Evolutionary conservation across 2,888 invertebrate genomes (phyloP).

Genomic region (Drosophila mettleri): DNA sequence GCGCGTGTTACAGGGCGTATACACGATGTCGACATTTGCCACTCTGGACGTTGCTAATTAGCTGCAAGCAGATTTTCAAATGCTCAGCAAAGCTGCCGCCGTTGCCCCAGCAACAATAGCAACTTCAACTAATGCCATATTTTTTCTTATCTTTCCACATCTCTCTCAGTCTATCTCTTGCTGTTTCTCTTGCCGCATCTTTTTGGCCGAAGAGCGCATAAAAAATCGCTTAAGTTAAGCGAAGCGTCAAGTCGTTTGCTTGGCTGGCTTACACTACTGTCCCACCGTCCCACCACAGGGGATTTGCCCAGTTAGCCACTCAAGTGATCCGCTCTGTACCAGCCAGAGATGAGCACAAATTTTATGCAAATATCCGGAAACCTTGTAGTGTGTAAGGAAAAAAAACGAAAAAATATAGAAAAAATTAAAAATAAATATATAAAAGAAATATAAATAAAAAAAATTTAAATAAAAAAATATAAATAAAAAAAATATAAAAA

Average conservation of each 20-base stretch:
- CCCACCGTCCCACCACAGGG: slow-evolving; percentile 60
- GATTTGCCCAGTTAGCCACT: slow-evolving; percentile 80
- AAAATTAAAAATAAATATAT: neutral
- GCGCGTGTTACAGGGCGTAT: slow-evolving; percentile 65
- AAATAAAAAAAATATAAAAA: neutral
- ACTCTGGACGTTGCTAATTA: slow-evolving; percentile 69
- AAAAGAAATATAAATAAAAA: neutral
- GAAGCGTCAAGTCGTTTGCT: slow-evolving; percentile 80
- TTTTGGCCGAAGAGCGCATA: slow-evolving; percentile 58
- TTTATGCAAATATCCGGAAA: slow-evolving; percentile 30
- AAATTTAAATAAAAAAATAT: neutral
- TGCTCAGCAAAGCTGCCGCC: slow-evolving; percentile 19
- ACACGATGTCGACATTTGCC: slow-evolving; percentile 74
- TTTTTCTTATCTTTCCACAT: slow-evolving; percentile 9
- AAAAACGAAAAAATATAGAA: neutral
- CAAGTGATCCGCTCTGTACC: slow-evolving; percentile 65
- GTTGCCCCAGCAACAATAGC: neutral
- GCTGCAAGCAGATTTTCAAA: slow-evolving; percentile 70
- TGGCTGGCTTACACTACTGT: slow-evolving; percentile 56
- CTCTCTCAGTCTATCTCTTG: neutral
- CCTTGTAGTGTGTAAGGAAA: neutral
- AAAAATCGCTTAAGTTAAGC: slow-evolving; percentile 81
- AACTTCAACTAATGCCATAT: slow-evolving; percentile 48
- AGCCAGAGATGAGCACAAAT: slow-evolving; percentile 57
- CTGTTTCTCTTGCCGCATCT: slow-evolving; percentile 16